These are phyloP conservation scores for Dallia pectoralis DNA, from an alignment of 2,797 vertebrate species.

Conservation along the genomic window DNA sequence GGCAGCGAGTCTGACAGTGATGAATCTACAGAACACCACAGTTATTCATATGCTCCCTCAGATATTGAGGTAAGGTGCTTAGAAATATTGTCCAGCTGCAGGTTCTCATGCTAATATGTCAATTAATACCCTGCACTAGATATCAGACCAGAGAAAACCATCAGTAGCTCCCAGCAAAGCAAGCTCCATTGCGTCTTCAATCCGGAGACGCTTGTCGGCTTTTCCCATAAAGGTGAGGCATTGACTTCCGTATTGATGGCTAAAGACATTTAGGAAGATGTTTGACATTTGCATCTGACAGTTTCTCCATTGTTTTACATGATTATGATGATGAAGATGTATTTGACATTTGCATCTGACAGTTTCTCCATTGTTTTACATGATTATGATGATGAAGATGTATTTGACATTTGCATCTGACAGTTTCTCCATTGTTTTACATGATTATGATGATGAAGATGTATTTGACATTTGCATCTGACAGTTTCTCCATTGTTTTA, in stretches of 20 bases:
- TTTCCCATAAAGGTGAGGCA: constrained; percentile 67
- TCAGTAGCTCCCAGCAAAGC: constrained; percentile 51
- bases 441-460: not conserved
- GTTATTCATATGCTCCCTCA: constrained; percentile 68
- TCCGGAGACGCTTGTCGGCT: constrained; percentile 72
- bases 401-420: not conserved
- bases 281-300: not conserved
- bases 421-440: not conserved
- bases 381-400: not conserved
- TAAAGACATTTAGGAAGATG: not conserved
- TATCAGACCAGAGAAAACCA: constrained; percentile 56
- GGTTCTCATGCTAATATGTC: not conserved
- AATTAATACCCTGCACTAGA: constrained; percentile 45
- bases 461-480: not conserved
- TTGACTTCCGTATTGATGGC: not conserved
- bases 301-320: not conserved
- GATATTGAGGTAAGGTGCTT: constrained; percentile 71
- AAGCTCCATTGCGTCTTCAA: constrained; percentile 66
- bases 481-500: not conserved
- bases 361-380: not conserved
- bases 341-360: not conserved
- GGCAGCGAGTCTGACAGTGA: constrained; percentile 71
- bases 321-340: not conserved
- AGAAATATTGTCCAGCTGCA: not conserved
- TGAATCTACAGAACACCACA: constrained; percentile 63